Conservation (phyloP, 2,888 invertebrate genomes). For the Erannis defoliaria region DNA sequence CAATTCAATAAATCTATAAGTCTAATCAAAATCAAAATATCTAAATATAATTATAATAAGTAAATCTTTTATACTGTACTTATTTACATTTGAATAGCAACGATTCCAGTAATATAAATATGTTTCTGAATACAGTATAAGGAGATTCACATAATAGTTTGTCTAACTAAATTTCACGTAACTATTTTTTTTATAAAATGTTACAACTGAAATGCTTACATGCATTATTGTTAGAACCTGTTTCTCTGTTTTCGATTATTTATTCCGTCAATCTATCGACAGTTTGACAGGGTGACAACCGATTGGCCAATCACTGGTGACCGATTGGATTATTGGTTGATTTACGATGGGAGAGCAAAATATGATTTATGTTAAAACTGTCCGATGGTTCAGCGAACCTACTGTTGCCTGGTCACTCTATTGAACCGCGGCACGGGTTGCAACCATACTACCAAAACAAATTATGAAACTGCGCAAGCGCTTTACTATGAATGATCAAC, state of each 20-base stretch:
- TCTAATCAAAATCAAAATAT: too few species aligned
- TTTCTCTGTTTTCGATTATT: background rate
- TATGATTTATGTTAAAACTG: constrained; percentile 19
- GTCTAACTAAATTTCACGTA: too few species aligned
- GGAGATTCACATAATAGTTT: too few species aligned
- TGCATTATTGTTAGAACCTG: background rate
- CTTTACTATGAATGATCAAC: background rate
- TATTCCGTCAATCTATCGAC: constrained; percentile 40
- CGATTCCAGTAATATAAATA: too few species aligned
- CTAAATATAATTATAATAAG: too few species aligned
- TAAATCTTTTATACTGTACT: too few species aligned
- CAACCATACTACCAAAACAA: background rate
- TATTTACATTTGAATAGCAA: too few species aligned
- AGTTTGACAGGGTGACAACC: constrained; percentile 43
- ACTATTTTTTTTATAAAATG: too few species aligned
- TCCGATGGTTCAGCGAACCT: constrained; percentile 12
- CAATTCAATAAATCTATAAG: too few species aligned
- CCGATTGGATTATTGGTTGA: constrained; percentile 31
- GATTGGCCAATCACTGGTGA: constrained; percentile 28
- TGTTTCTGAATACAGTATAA: too few species aligned
- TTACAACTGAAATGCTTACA: background rate
- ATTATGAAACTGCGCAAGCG: background rate
- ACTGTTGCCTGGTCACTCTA: background rate
- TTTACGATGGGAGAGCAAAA: constrained; percentile 17
- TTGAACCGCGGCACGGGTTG: constrained; percentile 3